These are phyloP conservation scores for Drosophila melanosoma DNA, from an alignment of 2,888 invertebrate genomes.

Conservation along the genomic window DNA sequence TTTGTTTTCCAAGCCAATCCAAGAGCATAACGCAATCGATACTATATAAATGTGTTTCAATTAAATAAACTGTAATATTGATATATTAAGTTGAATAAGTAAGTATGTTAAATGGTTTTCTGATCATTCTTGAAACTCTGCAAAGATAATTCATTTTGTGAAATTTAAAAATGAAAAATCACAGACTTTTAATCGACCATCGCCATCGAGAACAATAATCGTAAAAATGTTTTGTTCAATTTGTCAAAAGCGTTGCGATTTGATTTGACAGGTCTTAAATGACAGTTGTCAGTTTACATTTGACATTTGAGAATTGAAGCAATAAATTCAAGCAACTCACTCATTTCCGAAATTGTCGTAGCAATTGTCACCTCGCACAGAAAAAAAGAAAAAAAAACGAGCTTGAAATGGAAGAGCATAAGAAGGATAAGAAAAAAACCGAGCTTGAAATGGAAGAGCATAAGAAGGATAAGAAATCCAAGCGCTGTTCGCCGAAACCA, in stretches of 20 bases:
- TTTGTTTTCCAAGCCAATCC: slow-evolving; percentile 5
- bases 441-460: neutral
- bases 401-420: neutral
- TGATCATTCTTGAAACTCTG: neutral
- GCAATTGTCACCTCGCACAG: neutral
- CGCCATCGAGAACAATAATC: neutral
- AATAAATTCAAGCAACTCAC: neutral
- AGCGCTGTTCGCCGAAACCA: neutral
- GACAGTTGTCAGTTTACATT: neutral
- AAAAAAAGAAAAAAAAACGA: neutral
- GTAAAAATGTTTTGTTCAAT: neutral
- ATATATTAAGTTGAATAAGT: neutral
- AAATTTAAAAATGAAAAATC: neutral
- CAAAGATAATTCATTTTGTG: neutral
- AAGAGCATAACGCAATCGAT: slow-evolving; percentile 8
- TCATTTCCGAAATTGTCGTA: neutral
- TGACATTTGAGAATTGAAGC: neutral
- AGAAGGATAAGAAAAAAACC: no score
- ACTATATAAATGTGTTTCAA: slow-evolving; percentile 6
- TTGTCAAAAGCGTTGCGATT: neutral
- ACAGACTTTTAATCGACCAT: neutral
- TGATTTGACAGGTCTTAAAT: neutral
- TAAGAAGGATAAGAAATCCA: neutral
- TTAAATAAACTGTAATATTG: slow-evolving; percentile 5
- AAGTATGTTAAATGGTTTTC: neutral